A percentile compares a stretch with the other conserved stretches of the same genome.
These are phyloP conservation scores for Isichthys henryi DNA, from an alignment of 2,113 vertebrate species.

Conservation along the genomic window DNA sequence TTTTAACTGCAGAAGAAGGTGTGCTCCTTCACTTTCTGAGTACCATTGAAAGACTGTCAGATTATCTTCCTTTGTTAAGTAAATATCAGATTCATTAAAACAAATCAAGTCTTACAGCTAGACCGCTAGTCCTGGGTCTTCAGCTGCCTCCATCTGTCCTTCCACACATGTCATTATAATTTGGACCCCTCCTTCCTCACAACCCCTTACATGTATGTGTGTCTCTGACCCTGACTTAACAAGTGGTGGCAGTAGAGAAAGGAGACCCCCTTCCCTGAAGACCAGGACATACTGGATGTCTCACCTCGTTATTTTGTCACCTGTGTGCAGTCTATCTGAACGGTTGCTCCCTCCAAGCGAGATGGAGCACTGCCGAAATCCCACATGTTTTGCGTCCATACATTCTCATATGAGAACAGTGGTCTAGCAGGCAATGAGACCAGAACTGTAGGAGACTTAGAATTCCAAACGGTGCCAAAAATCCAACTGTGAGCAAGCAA, in stretches of 20 bases:
- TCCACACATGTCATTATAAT: background rate
- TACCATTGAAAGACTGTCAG: background rate
- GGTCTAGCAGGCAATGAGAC: background rate
- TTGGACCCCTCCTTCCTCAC: background rate
- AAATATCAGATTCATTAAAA: background rate
- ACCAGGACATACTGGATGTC: background rate
- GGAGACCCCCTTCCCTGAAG: background rate
- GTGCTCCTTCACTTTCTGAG: background rate
- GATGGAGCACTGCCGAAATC: background rate
- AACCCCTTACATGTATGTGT: background rate
- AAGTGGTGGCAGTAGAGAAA: slow-evolving; percentile 9
- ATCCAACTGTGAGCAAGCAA: background rate
- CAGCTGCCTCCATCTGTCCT: background rate
- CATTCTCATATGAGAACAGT: background rate
- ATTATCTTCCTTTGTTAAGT: background rate
- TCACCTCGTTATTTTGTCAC: background rate
- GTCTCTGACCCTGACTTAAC: slow-evolving; percentile 32
- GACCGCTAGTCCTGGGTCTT: background rate
- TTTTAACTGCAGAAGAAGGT: background rate
- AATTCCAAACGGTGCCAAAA: background rate
- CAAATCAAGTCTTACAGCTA: background rate
- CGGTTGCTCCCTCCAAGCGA: background rate
- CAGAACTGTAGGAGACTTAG: background rate
- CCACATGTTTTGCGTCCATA: background rate
- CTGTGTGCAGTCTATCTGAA: background rate